phyloP scores from a whole-genome alignment of 2,888 invertebrate genomes.

The Eupithecia pulchellata region DNA sequence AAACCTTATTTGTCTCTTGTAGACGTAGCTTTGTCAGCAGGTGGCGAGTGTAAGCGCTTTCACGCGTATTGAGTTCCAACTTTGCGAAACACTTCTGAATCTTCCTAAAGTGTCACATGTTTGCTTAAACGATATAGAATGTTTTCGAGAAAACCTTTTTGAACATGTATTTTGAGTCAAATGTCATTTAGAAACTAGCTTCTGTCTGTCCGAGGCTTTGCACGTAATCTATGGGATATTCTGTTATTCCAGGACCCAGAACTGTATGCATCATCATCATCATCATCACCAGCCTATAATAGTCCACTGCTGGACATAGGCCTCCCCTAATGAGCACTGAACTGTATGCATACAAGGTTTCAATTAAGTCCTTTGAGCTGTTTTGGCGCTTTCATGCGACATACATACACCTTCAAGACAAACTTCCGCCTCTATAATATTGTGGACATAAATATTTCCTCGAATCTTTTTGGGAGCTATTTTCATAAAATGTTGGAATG shows the following conservation, averaged over 20 bases:
- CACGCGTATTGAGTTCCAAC: slow-evolving; percentile 42
- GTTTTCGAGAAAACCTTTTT: too few species aligned
- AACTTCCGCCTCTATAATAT: not conserved
- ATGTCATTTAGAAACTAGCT: not conserved
- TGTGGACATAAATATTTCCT: not conserved
- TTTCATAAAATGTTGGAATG: too few species aligned
- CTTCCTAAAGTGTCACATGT: slow-evolving; percentile 35
- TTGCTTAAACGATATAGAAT: slow-evolving; percentile 25
- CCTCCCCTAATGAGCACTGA: too few species aligned
- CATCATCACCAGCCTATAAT: too few species aligned
- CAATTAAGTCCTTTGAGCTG: too few species aligned
- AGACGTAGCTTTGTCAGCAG: slow-evolving; percentile 40
- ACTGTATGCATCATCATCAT: too few species aligned
- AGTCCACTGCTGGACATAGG: too few species aligned
- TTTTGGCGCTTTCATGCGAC: too few species aligned
- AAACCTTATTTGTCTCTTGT: slow-evolving; percentile 12
- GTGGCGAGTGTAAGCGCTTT: slow-evolving; percentile 42
- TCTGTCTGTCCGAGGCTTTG: too few species aligned
- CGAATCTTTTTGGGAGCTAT: not conserved
- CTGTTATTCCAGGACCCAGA: not conserved
- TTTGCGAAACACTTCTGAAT: slow-evolving; percentile 27
- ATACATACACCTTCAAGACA: not conserved
- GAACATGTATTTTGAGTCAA: not conserved
- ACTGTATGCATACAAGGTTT: too few species aligned
- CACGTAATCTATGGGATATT: not conserved